A percentile compares a stretch with the other conserved stretches of the same genome.
Conservation (phyloP, 2,888 invertebrate genomes). For the Drosophila merina region DNA sequence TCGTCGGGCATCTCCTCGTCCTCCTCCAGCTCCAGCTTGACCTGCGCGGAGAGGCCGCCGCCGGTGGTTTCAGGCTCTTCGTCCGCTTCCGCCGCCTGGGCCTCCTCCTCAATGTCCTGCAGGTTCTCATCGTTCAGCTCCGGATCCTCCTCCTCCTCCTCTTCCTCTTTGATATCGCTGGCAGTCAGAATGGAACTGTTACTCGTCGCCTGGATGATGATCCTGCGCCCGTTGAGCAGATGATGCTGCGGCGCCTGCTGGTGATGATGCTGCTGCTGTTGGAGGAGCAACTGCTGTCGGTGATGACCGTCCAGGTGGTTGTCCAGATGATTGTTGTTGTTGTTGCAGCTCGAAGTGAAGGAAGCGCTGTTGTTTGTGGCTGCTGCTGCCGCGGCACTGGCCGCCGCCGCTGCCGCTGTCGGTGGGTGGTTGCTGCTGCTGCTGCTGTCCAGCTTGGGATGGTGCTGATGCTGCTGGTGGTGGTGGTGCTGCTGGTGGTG, state of each 20-base stretch:
- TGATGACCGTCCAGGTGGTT: slow-evolving; percentile 60
- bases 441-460: slow-evolving; percentile 22
- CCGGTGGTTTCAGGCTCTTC: slow-evolving; percentile 66
- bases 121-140: slow-evolving; percentile 81
- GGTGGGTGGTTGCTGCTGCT: slow-evolving; percentile 80
- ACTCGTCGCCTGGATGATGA: slow-evolving; percentile 77
- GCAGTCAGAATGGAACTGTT: slow-evolving; percentile 34
- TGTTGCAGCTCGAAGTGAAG: slow-evolving; percentile 68
- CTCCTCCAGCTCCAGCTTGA: slow-evolving; percentile 78
- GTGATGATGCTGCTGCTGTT: slow-evolving; percentile 60
- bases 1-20: slow-evolving; percentile 64
- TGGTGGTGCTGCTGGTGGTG: slow-evolving; percentile 45
- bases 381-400: slow-evolving; percentile 62
- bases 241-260: slow-evolving; percentile 69
- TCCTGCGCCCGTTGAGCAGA: slow-evolving; percentile 77
- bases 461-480: slow-evolving; percentile 44
- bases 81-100: slow-evolving; percentile 79
- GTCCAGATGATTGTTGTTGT: slow-evolving; percentile 51
- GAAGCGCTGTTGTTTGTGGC: slow-evolving; percentile 71
- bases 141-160: slow-evolving; percentile 80
- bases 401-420: slow-evolving; percentile 66
- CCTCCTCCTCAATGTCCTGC: slow-evolving; percentile 82
- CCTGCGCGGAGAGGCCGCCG: slow-evolving; percentile 48
- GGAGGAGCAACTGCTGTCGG: slow-evolving; percentile 51
- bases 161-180: slow-evolving; percentile 44